Base-by-base conservation (phyloP, 2,113 vertebrate genomes). In the Gymnorhina tibicen region DNA sequence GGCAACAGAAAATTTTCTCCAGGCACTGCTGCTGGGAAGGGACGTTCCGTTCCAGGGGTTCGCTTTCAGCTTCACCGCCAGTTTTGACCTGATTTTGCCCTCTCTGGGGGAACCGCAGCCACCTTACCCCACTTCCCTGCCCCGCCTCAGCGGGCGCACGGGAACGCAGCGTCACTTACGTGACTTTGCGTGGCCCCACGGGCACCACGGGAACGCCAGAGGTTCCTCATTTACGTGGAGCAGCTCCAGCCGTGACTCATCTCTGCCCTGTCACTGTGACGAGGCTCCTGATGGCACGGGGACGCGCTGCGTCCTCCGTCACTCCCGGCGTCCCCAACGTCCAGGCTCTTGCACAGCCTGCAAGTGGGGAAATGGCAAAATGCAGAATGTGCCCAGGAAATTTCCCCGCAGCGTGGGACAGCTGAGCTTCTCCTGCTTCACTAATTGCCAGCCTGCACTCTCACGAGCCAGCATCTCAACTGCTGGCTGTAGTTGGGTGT, bases 211-310 rank as follows among this genome's bases (percentile, higher is more conserved):
- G 86, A 91, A 77, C 17, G 67, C 42, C 47, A 96, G 85, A 86
- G 37, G 86, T 91, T 96, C 95, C 88, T 93, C 76, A 72, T 94
- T 90, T 94, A 78, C 95, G 93, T 52, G 35, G 39, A 85, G 69
- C 91, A 87, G 73, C 92, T 79, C 55, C 64, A 79, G 44, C 39
- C 32, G 3, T 96, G 93, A 94, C 27, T 97, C 92, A 91, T 87
- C 81, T 78, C 58, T 90, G 56, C 86, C 49, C 85, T 74, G 89
- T 90, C 89, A 79, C 68, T n/a, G 47, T 96, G 92, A 94, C 37
- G 32, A 95, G 66, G 23, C 89, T 89, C 52, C 13, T 27, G 89
- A 27, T 2, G 7, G 77, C 33, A 42, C 60, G 53, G 22, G 77
- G 60, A 80, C 17, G 3, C 46, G 19, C 81, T 6, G 39, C 14